Evolutionary conservation across 2,113 vertebrate species (phyloP), one percentile per base, ranked within the genome.

Genomic region (Psittacus erithacus): DNA sequence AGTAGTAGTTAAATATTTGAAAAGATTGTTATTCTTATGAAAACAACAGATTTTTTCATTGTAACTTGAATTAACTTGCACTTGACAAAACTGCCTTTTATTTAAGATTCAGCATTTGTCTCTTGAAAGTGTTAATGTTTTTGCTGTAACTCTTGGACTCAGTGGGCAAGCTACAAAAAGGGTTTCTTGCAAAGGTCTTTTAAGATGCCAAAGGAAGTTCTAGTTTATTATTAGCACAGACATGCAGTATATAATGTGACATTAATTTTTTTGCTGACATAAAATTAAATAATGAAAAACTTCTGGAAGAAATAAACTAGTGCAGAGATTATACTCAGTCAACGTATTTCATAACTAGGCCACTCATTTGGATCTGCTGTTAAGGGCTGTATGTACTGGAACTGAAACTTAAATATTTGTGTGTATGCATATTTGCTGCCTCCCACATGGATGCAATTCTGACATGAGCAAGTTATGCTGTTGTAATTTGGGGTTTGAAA

Each of bases 381-480:
- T 59, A 31, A 49, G 25, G 24, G 17, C 64, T 86, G 9, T 68
- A 18, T 14, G 4, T 28, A 24, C 43, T 76, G 57, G 7, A 8
- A 60, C 23, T 62, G 60, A 69, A 90, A 52, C 7, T 6, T 55
- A 25, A 29, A 7, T 53, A 27, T 71, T 59, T 75, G 19, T 29
- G 15, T 76, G 22, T 9, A 10, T 44, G 13, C 3, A 0, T 78
- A 15, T 60, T 80, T 79, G 23, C 19, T 78, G 43, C 74, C 25
- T 82, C 57, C 18, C 11, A 13, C 12, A 4, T 23, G 12, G 53
- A 52, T 17, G 52, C 31, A 75, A 2, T 75, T 71, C 43, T 73
- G 33, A 64, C 11, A 13, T 3, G 4, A 71, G 35, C 60, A 69
- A 29, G 33, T 24, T 10, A 38, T 0, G 3, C 35, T 24, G 0